Evolutionary conservation across 2,797 vertebrate species (phyloP), one percentile per base, ranked within the genome.

Genomic region (Sibirionetta formosa): DNA sequence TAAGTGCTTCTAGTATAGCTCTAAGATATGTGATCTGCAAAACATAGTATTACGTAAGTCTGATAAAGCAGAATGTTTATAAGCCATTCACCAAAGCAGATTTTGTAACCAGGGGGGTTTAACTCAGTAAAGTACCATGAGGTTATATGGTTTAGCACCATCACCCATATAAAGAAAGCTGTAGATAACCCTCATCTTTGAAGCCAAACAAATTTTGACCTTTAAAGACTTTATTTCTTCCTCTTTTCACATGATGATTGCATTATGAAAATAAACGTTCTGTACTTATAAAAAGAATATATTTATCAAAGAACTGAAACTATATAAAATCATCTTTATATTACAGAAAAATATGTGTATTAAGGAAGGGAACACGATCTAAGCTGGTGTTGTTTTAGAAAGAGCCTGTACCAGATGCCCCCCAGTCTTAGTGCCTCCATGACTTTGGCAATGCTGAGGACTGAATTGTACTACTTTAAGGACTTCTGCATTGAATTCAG

Each of bases 21-120:
- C 61, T 89, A 94, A 91, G 84, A 91, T 61, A 85, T 69, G 79
- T 75, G 82, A 83, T 91, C 89, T 93, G 65, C 65, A 96, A 85
- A 87, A 50, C 24, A 51, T 19, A 86, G 26, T 77, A 89, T 92
- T 96, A 78, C 7, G 1, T 90, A 95, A 91, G 90, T 53, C 91
- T 85, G 78, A 86, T 86, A 83, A 78, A 90, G 89, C 82, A 88
- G 36, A 91, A 82, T 77, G 53, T 22, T 90, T 95, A 72, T 80
- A 89, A 95, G 61, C 50, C 82, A 87, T 87, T 89, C 92, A 5
- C 33, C 27, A 68, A 87, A 92, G 50, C 29, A 68, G 65, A 51
- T 65, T 95, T 94, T 92, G 50, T 77, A 73, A 50, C 0, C 0
- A 66, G 1, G 7, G 31, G 13, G 26, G 15, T 61, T 94, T 94